Evolutionary conservation across 92 coral and sea anemone genomes (phyloP), one percentile per base, ranked within the genome.

Genomic region (Porites lobata): DNA sequence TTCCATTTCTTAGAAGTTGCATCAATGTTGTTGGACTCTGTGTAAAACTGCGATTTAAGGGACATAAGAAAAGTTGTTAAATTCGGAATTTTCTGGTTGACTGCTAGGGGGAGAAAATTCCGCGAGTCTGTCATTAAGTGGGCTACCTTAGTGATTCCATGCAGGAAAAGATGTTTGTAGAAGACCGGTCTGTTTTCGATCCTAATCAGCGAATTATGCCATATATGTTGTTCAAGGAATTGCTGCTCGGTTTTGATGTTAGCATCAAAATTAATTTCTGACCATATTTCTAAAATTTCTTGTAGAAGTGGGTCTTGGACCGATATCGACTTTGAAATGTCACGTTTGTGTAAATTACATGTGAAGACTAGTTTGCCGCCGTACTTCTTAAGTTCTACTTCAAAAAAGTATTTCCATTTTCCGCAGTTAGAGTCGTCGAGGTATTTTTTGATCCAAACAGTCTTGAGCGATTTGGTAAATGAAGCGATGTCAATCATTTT

Each of bases 391-490:
- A 85, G 66, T 51, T 59, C 76, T 13, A 54, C 22, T 38, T 85
- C 32, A 65, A 85, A 74, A 6, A 75, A 85, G 5, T 72, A 8
- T 75, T 74, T 85, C 85, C 85, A 86, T 78, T 86, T 86, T 71
- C 85, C 69, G 59, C 61, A 6, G 62, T 88, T 87, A 72, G 66
- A 69, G 18, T 65, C 62, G 52, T 81, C 87, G 2, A 81, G 77
- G 15, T 88, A 81, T 47, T 88, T 81, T 65, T 18, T 26, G 81
- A 88, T 68, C 87, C 87, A 88, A 61, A 57, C 24, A 24, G 29
- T 32, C 61, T 88, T 88, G 51, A 88, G 65, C 6, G 87, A 69
- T 65, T 81, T 88, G 29, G 81, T 81, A 58, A 88, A 80, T 20
- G 90, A 87, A 15, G 21, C 69, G 5, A 78, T 21, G 47, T 51